Evolutionary conservation across 1,140 invertebrate genomes (phyloP), one percentile per base, ranked within the genome.

Genomic region (Drosophila santomea): DNA sequence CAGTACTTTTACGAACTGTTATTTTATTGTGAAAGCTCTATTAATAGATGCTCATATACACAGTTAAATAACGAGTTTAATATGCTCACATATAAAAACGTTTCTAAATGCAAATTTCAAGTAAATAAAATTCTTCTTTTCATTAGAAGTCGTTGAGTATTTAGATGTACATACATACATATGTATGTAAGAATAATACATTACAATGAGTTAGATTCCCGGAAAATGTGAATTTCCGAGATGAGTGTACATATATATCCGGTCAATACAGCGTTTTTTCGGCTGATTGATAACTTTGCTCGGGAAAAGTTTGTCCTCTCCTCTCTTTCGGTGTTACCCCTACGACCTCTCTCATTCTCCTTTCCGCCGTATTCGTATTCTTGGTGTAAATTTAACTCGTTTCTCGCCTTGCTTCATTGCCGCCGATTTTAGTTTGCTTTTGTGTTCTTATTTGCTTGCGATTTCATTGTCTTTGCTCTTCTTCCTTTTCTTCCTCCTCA

Each of bases 371-470:
- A 36, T 54, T 14, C 4, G 54, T 60, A 36, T 54, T 61, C 38
- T 68, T 80, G 67, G 63, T 86, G 75, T 76, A 86, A 88, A 72
- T 73, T 88, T 75, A 88, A 86, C 82, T 86, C 56, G 75, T 82
- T 86, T 67, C 62, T 82, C 39, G 62, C 52, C 73, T 79, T 68
- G 56, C 50, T 64, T 69, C 56, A 58, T 81, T 68, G 56, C 39
- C 48, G 47, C 64, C 50, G 23, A 59, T 67, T 71, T 80, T 60
- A 60, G 45, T 73, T 66, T 68, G 39, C 55, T 74, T 69, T 54
- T 67, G 56, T 74, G 62, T 82, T 78, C 74, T 86, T 86, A 75
- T 85, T 86, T 82, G 78, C 74, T 71, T 74, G 78, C 80, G 78
- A 78, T 72, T 85, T 82, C 51, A 58, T 82, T 75, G 81, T 71